These are phyloP conservation scores for Platypus cylindrus DNA, from an alignment of 2,888 invertebrate species.

Conservation along the genomic window DNA sequence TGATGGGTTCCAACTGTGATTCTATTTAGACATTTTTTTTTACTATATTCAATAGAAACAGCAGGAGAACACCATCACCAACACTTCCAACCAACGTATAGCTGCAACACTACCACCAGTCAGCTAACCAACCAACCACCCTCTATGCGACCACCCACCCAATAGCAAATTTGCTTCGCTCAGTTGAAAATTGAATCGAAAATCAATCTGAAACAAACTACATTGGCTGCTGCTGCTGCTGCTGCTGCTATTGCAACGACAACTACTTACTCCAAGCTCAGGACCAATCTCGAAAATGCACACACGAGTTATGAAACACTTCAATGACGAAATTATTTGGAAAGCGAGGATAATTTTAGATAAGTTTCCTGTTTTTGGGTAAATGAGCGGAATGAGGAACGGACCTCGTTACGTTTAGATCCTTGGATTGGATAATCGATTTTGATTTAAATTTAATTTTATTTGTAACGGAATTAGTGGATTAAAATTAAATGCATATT, in stretches of 20 bases:
- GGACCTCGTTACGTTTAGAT: constrained; percentile 15
- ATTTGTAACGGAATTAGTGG: too few species aligned
- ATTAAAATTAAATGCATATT: constrained; percentile 14
- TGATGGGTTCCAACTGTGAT: too few species aligned
- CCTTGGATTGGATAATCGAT: too few species aligned
- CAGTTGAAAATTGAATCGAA: constrained; percentile 29
- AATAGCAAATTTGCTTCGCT: constrained; percentile 19
- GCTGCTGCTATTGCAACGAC: too few species aligned
- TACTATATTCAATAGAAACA: too few species aligned
- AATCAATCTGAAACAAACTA: constrained; percentile 28
- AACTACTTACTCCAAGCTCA: too few species aligned
- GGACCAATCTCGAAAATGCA: constrained; percentile 26
- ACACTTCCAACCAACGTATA: too few species aligned
- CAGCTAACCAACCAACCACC: too few species aligned
- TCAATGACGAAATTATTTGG: constrained; percentile 32
- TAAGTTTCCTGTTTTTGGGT: constrained; percentile 14
- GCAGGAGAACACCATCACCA: too few species aligned
- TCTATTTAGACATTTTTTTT: too few species aligned
- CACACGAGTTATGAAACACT: constrained; percentile 29
- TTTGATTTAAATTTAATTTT: too few species aligned
- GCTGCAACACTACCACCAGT: too few species aligned
- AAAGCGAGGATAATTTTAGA: constrained; percentile 26
- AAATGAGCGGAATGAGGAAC: constrained; percentile 13
- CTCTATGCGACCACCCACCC: neutral
- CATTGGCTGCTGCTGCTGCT: constrained; percentile 14